Percentiles rank a stretch among this genome's conserved stretches.
Evolutionary conservation across 2,888 invertebrate species (phyloP).

Genomic region (Poecilus cupreus): DNA sequence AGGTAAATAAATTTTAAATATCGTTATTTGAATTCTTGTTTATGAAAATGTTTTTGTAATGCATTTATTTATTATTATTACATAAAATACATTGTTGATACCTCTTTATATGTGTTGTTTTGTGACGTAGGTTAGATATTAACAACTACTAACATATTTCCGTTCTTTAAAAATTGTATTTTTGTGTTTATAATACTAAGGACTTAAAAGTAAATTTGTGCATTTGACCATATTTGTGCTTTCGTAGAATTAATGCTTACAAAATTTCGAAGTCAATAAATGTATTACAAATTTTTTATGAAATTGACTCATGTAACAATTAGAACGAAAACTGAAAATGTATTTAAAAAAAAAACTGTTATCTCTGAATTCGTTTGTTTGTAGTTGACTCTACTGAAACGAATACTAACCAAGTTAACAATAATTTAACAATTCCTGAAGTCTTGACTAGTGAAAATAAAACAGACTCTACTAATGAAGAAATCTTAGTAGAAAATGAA

Average conservation of each 20-base stretch:
- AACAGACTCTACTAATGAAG: neutral
- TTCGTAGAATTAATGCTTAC: neutral
- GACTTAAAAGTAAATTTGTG: neutral
- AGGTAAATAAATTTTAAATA: slow-evolving; percentile 34
- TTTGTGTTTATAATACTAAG: neutral
- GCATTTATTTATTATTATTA: slow-evolving; percentile 31
- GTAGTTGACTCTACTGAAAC: neutral
- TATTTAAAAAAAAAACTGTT: no score
- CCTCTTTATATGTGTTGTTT: slow-evolving; percentile 23
- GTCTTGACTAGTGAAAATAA: neutral
- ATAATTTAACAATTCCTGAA: neutral
- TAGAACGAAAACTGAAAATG: neutral
- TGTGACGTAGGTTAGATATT: slow-evolving; percentile 6
- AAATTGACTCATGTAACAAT: neutral
- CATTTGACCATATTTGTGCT: neutral
- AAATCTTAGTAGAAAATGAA: neutral
- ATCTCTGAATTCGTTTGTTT: neutral
- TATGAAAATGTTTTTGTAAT: slow-evolving; percentile 4
- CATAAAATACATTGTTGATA: slow-evolving; percentile 36
- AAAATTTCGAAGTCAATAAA: neutral
- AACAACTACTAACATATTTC: neutral
- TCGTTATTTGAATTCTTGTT: neutral
- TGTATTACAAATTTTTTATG: neutral
- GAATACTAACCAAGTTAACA: slow-evolving; percentile 30
- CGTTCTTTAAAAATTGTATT: neutral